These are phyloP conservation scores for Limosa lapponica DNA, from an alignment of 2,797 vertebrate genomes.

Conservation along the genomic window DNA sequence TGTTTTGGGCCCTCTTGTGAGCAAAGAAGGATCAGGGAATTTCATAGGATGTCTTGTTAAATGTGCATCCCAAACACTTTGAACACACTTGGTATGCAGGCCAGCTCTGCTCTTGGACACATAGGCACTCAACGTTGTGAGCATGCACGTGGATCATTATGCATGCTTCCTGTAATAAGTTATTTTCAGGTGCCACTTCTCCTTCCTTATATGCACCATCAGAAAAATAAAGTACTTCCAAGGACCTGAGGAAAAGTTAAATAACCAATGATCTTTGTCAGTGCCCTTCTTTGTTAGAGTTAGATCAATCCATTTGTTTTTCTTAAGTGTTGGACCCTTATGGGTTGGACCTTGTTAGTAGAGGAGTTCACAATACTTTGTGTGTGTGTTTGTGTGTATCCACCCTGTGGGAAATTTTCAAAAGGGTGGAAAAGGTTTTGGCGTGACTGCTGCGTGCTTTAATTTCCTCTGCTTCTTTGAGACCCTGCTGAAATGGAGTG, in stretches of 20 bases:
- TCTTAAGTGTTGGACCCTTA: neutral
- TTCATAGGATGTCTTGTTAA: neutral
- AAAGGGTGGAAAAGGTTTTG: constrained; percentile 3
- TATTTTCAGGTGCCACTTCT: neutral
- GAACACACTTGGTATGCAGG: neutral
- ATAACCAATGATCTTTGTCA: neutral
- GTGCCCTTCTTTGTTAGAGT: neutral
- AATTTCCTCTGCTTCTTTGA: constrained; percentile 49
- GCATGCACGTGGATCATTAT: neutral
- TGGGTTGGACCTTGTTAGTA: neutral
- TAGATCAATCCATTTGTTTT: neutral
- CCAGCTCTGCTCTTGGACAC: neutral
- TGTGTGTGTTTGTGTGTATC: neutral
- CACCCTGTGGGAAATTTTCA: constrained; percentile 21
- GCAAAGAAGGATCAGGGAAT: neutral
- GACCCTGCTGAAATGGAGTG: constrained; percentile 18
- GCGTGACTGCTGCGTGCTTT: neutral
- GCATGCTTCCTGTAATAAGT: neutral
- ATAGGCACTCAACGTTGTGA: neutral
- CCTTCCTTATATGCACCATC: neutral
- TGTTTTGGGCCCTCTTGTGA: neutral
- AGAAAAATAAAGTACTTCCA: neutral
- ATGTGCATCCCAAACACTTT: neutral
- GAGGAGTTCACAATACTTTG: neutral
- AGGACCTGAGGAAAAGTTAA: neutral